A percentile compares a stretch with the other conserved stretches of the same genome.
Conservation (phyloP, 2,888 invertebrate genomes). For the Carabus problematicus region DNA sequence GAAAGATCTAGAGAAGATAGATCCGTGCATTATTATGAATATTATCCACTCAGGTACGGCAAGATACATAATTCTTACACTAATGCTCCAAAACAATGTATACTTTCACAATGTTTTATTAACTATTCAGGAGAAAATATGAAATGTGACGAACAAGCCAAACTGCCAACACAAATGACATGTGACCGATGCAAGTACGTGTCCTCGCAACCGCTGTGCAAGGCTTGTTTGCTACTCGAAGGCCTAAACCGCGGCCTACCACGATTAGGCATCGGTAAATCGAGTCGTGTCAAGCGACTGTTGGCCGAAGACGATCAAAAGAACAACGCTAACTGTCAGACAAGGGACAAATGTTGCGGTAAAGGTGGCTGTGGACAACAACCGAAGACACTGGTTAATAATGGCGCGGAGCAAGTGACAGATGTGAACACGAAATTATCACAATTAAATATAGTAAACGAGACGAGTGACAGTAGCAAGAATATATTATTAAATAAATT, state of each 20-base stretch:
- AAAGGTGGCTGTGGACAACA: conserved; percentile 15
- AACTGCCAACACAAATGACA: conserved; percentile 79
- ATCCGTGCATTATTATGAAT: conserved; percentile 91
- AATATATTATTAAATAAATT: conserved; percentile 6
- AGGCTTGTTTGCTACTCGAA: conserved; percentile 94
- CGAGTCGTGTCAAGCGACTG: conserved; percentile 77
- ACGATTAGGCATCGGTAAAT: conserved; percentile 88
- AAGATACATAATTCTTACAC: not conserved
- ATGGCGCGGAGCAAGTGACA: not conserved
- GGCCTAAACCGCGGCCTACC: conserved; percentile 94
- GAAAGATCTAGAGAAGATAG: conserved; percentile 93
- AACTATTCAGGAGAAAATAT: conserved; percentile 78
- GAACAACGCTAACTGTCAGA: conserved; percentile 39
- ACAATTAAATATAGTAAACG: not conserved
- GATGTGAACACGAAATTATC: not conserved
- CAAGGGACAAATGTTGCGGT: conserved; percentile 24
- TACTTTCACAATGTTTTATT: too few relatives aligned
- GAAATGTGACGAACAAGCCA: conserved; percentile 77
- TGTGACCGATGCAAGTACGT: conserved; percentile 90
- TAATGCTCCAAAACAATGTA: too few relatives aligned
- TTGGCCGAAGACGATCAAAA: conserved; percentile 63
- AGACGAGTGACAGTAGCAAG: too few relatives aligned
- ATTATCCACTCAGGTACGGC: conserved; percentile 84
- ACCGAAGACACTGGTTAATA: not conserved
- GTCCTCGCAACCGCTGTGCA: conserved; percentile 93